These are phyloP conservation scores for Erynnis tages DNA, from an alignment of 2,888 invertebrate species.

Conservation along the genomic window DNA sequence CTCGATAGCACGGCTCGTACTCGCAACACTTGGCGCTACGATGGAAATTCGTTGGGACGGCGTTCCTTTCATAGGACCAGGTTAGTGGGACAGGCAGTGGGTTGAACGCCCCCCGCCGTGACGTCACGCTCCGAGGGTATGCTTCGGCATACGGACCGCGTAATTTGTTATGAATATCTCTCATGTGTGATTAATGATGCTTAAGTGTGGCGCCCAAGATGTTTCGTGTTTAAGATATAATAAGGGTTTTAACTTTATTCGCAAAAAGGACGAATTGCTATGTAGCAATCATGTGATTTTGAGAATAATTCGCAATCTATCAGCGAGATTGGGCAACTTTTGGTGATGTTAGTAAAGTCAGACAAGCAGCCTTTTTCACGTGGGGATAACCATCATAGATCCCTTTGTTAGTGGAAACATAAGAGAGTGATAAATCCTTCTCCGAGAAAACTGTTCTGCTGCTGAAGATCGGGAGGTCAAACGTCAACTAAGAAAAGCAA, in stretches of 20 bases:
- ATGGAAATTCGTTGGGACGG: slow-evolving; percentile 11
- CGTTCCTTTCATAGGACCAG: slow-evolving; percentile 23
- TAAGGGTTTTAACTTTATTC: neutral
- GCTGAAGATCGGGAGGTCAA: too few relatives aligned
- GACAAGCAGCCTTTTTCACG: too few relatives aligned
- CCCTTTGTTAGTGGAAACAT: too few relatives aligned
- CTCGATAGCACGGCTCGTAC: slow-evolving; percentile 5
- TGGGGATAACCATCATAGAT: too few relatives aligned
- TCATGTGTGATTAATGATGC: slow-evolving; percentile 1
- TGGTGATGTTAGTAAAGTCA: too few relatives aligned
- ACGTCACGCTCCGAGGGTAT: slow-evolving; percentile 15
- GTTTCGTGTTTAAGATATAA: slow-evolving; percentile 1
- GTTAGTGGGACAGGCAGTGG: slow-evolving; percentile 48
- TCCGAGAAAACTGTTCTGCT: too few relatives aligned
- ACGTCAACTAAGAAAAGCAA: too few relatives aligned
- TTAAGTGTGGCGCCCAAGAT: neutral
- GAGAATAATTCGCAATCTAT: too few relatives aligned
- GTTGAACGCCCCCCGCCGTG: slow-evolving; percentile 46
- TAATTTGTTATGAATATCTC: slow-evolving; percentile 2
- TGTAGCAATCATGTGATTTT: too few relatives aligned
- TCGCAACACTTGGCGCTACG: slow-evolving; percentile 12
- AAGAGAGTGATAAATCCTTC: too few relatives aligned
- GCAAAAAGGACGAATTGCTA: too few relatives aligned
- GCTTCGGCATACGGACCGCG: slow-evolving; percentile 1
- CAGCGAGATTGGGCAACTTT: too few relatives aligned